A percentile compares a stretch with the other conserved stretches of the same genome.
Evolutionary conservation across 2,888 invertebrate species (phyloP).

Genomic region (Nomada fucata): DNA sequence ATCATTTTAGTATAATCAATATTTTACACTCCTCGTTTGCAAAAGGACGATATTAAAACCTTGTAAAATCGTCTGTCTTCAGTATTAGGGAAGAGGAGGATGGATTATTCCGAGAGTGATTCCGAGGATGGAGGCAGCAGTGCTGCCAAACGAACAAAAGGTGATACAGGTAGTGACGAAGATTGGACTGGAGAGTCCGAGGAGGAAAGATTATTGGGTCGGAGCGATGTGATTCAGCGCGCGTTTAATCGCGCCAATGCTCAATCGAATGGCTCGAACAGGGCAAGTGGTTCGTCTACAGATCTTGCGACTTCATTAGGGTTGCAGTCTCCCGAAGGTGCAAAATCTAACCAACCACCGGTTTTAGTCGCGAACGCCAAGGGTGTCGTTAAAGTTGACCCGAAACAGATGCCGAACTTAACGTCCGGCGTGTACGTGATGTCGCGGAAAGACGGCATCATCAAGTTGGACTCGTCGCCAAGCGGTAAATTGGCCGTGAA

Average conservation of each 20-base stretch:
- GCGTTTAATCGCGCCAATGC: conserved; percentile 82
- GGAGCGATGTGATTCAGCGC: conserved; percentile 82
- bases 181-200: conserved; percentile 84
- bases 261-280: conserved; percentile 83
- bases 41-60: background rate
- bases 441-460: conserved; percentile 91
- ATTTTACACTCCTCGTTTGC: background rate
- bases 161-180: conserved; percentile 85
- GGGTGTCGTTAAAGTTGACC: conserved; percentile 90
- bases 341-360: conserved; percentile 78
- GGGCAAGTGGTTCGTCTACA: conserved; percentile 82
- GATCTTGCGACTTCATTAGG: conserved; percentile 84
- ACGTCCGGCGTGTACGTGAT: conserved; percentile 90
- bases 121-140: conserved; percentile 84
- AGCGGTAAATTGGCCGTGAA: conserved; percentile 84
- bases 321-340: conserved; percentile 73
- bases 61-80: conserved; percentile 10
- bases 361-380: conserved; percentile 86
- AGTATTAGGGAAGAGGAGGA: conserved; percentile 84
- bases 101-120: conserved; percentile 84
- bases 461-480: conserved; percentile 89
- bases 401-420: conserved; percentile 88
- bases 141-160: conserved; percentile 86
- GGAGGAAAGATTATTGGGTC: conserved; percentile 82
- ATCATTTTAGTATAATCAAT: background rate